Conservation (phyloP, 1,140 invertebrate species). For the Lamellibrachia luymesi region DNA sequence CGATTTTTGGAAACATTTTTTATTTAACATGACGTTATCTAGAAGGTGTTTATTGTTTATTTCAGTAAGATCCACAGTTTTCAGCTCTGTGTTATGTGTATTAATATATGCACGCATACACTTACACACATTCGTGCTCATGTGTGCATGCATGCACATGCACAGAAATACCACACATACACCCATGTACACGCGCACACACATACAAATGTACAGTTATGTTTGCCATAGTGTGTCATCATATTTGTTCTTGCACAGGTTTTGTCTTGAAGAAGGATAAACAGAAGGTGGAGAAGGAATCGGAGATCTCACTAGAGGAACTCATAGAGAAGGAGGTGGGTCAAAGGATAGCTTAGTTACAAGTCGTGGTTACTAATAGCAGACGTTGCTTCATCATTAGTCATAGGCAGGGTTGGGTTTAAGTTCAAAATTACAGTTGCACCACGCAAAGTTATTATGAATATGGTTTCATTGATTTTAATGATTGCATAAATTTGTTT, state of each 20-base stretch:
- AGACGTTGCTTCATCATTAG: no score
- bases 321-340: slow-evolving; percentile 60
- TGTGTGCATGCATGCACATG: not conserved
- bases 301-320: slow-evolving; percentile 58
- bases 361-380: not conserved
- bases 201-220: not conserved
- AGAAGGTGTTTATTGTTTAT: no score
- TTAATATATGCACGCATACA: not conserved
- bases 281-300: slow-evolving; percentile 59
- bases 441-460: no score
- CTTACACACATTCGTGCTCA: not conserved
- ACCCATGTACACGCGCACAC: not conserved
- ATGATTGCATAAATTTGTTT: slow-evolving; percentile 6
- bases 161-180: not conserved
- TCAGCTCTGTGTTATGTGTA: no score
- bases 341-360: not conserved
- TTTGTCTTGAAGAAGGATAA: slow-evolving; percentile 87
- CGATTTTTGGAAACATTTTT: no score
- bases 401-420: no score
- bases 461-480: slow-evolving; percentile 10
- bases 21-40: no score
- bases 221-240: not conserved
- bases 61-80: no score
- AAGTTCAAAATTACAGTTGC: no score
- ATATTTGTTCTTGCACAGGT: slow-evolving; percentile 60